Evolutionary conservation across 2,888 invertebrate genomes (phyloP).

Genomic region (Philonicus albiceps): DNA sequence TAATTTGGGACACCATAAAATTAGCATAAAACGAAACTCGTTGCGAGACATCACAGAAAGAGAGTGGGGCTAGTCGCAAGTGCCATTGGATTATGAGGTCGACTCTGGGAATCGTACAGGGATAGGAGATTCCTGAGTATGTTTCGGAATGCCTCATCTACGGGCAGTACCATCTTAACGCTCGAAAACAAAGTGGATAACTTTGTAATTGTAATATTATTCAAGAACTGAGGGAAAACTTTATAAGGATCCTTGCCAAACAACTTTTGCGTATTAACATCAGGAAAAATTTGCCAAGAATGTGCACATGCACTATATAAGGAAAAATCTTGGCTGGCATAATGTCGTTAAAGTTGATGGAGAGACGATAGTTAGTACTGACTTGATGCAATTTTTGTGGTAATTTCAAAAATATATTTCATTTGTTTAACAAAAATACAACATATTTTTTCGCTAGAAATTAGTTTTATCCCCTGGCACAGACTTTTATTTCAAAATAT

Average conservation of each 20-base stretch:
- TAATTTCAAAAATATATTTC: background rate
- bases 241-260: conserved; percentile 34
- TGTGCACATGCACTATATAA: background rate
- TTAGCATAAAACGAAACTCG: conserved; percentile 19
- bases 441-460: background rate
- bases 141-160: background rate
- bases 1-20: conserved; percentile 10
- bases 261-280: conserved; percentile 37
- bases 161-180: conserved; percentile 5
- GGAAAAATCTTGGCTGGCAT: background rate
- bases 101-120: background rate
- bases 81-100: conserved; percentile 4
- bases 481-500: background rate
- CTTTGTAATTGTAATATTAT: conserved; percentile 35
- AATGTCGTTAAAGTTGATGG: background rate
- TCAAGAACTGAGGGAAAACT: conserved; percentile 32
- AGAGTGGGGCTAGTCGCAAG: background rate
- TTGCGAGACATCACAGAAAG: background rate
- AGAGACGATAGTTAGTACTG: background rate
- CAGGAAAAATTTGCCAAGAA: background rate
- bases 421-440: background rate
- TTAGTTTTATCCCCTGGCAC: background rate
- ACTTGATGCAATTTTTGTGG: background rate
- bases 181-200: conserved; percentile 8
- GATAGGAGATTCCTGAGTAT: background rate